Percentiles rank a stretch among this genome's conserved stretches.
phyloP scores from a whole-genome alignment of 2,113 vertebrate genomes.

The Conger conger region DNA sequence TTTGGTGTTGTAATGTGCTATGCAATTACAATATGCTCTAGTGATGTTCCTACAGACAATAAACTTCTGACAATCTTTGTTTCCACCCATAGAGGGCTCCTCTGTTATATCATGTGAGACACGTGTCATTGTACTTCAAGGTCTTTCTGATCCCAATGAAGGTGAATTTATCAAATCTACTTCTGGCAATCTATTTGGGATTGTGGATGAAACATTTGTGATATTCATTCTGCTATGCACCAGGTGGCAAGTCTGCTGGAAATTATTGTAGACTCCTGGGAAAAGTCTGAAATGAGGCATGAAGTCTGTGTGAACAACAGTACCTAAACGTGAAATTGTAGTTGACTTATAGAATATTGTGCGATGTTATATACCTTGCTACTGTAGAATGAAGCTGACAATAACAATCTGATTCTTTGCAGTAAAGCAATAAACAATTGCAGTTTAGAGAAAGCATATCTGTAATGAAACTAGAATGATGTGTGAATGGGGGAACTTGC shows the following conservation, averaged over 20 bases:
- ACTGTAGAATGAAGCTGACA: too few species aligned
- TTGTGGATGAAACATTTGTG: too few species aligned
- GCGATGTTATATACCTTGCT: too few species aligned
- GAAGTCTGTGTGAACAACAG: too few species aligned
- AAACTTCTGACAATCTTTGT: neutral
- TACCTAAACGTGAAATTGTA: too few species aligned
- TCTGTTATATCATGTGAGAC: neutral
- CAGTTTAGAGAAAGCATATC: neutral
- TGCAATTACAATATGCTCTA: constrained; percentile 50
- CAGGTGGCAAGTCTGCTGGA: too few species aligned
- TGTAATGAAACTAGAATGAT: neutral
- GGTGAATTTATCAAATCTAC: too few species aligned
- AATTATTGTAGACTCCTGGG: too few species aligned
- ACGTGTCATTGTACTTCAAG: neutral
- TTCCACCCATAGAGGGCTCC: neutral
- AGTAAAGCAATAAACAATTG: neutral
- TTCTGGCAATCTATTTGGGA: too few species aligned
- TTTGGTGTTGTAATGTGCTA: constrained; percentile 32
- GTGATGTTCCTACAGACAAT: neutral
- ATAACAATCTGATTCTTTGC: neutral
- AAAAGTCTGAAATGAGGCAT: too few species aligned
- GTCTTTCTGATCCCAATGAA: neutral
- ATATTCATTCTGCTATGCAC: too few species aligned
- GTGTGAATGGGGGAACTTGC: neutral
- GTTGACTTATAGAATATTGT: too few species aligned